These are phyloP conservation scores for Melierax canorus DNA, from an alignment of 2,113 vertebrate species.

Conservation along the genomic window DNA sequence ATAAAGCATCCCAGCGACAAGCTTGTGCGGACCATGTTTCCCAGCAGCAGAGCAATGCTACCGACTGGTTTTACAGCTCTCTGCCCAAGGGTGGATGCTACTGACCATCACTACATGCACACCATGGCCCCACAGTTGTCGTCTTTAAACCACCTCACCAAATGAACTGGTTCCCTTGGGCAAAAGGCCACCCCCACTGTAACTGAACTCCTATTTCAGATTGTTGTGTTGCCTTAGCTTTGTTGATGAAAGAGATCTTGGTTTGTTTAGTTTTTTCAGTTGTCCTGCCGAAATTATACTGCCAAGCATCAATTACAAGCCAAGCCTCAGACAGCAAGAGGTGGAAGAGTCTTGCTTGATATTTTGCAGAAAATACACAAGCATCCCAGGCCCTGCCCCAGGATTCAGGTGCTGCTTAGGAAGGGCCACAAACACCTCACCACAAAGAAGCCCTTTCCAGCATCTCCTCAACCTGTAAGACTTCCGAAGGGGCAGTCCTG, in stretches of 20 bases:
- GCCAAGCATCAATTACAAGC: background rate
- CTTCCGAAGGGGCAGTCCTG: background rate
- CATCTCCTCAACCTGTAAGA: accelerated
- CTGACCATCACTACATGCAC: background rate
- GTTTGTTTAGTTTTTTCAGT: background rate
- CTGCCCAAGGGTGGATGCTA: background rate
- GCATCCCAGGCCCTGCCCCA: background rate
- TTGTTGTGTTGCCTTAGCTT: background rate
- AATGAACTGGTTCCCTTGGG: background rate
- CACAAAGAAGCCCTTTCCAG: background rate
- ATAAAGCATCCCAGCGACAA: background rate
- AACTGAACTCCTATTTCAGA: background rate
- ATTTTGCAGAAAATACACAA: background rate
- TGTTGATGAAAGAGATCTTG: background rate
- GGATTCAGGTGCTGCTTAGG: background rate
- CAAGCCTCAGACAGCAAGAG: background rate
- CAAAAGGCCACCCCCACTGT: background rate
- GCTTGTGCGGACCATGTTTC: background rate
- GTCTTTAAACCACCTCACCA: background rate
- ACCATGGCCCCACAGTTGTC: accelerated
- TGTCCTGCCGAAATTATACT: background rate
- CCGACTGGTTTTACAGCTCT: background rate
- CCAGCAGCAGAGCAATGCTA: background rate
- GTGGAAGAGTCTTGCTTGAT: background rate
- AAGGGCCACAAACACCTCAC: background rate